A percentile compares a stretch with the other conserved stretches of the same genome.
Evolutionary conservation across 2,113 vertebrate genomes (phyloP).

Genomic region (Probosciger aterrimus): DNA sequence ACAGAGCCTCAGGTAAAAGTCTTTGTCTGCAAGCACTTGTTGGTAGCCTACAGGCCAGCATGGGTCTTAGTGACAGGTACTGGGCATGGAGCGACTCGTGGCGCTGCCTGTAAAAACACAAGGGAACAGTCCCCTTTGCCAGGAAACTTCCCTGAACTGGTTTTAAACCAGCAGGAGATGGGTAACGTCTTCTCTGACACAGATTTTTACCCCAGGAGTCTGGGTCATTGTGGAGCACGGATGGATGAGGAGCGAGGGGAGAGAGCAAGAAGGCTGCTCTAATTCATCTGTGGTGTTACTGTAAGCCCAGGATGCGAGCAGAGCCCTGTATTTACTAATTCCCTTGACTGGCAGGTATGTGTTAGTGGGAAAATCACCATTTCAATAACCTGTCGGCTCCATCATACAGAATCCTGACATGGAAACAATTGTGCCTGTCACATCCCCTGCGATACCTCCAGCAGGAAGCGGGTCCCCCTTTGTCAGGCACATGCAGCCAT

Average conservation of each 20-base stretch:
- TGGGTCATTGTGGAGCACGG: background rate
- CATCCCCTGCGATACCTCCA: slow-evolving; percentile 18
- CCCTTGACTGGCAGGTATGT: slow-evolving; percentile 36
- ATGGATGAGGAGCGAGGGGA: background rate
- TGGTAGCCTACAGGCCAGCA: background rate
- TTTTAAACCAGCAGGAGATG: background rate
- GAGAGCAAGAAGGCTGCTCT: background rate
- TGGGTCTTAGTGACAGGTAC: background rate
- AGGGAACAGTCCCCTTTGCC: background rate
- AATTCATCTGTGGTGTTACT: background rate
- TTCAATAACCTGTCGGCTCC: background rate
- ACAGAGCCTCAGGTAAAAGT: background rate
- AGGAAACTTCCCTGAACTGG: background rate
- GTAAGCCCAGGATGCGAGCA: background rate
- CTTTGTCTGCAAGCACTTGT: background rate
- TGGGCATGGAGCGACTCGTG: accelerated
- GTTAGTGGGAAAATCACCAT: background rate
- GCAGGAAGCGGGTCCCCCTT: background rate
- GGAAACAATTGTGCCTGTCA: slow-evolving; percentile 53
- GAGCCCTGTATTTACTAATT: background rate
- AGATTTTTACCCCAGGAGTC: background rate
- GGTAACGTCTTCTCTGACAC: background rate
- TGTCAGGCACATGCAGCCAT: slow-evolving; percentile 20
- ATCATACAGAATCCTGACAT: background rate
- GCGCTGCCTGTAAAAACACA: background rate